Evolutionary conservation across 2,113 vertebrate species (phyloP).

Genomic region (Marcusenius ussheri): DNA sequence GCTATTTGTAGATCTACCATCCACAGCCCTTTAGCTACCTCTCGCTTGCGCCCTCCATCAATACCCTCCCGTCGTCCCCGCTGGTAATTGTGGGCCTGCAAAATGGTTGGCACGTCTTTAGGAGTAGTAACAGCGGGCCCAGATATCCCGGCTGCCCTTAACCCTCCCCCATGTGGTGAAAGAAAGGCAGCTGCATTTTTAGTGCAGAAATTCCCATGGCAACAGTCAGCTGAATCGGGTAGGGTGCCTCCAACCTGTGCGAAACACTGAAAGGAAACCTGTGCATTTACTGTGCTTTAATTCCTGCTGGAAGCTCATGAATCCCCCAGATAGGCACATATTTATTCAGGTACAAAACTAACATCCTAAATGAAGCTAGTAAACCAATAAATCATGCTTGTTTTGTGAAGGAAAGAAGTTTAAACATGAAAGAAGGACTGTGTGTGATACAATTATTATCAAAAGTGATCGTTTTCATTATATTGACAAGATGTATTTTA

Average conservation of each 20-base stretch:
- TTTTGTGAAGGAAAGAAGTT: background rate
- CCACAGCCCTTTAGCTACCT: background rate
- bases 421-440: background rate
- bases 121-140: background rate
- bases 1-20: background rate
- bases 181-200: background rate
- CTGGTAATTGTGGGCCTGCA: background rate
- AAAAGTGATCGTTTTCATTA: background rate
- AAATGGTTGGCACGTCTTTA: background rate
- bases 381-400: background rate
- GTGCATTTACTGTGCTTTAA: background rate
- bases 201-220: background rate
- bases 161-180: background rate
- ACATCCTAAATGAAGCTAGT: background rate
- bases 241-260: background rate
- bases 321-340: background rate
- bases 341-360: background rate
- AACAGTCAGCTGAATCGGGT: background rate
- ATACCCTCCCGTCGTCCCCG: background rate
- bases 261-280: background rate
- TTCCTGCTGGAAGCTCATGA: background rate
- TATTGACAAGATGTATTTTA: background rate
- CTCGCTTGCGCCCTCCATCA: background rate
- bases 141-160: background rate
- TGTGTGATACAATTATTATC: background rate